phyloP scores from a whole-genome alignment of 1,140 invertebrate genomes.

The Drosophila sturtevanti region DNA sequence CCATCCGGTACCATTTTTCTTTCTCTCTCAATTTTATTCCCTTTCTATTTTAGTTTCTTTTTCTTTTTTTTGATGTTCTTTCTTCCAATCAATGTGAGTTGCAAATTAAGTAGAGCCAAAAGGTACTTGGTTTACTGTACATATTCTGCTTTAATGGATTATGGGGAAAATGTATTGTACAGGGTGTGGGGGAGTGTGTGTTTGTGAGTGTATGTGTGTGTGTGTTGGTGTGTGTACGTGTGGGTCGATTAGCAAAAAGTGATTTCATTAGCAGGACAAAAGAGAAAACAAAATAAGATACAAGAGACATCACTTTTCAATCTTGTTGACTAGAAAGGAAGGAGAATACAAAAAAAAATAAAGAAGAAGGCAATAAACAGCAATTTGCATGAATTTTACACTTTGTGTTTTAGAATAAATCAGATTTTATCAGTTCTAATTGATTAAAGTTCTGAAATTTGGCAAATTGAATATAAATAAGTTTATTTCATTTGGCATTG shows the following conservation, averaged over 20 bases:
- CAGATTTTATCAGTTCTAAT: neutral
- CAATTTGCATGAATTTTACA: neutral
- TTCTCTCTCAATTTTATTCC: neutral
- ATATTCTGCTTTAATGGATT: neutral
- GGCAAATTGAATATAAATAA: neutral
- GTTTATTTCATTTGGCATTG: slow-evolving; percentile 2
- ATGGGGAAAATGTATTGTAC: neutral
- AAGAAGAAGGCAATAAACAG: too few relatives aligned
- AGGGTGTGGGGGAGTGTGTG: too few relatives aligned
- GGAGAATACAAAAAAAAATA: neutral
- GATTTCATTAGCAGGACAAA: slow-evolving; percentile 9
- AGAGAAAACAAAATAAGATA: neutral
- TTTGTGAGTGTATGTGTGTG: neutral
- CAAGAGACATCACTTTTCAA: slow-evolving; percentile 1
- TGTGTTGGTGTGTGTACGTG: too few relatives aligned
- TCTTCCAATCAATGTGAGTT: slow-evolving; percentile 7
- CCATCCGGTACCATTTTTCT: neutral
- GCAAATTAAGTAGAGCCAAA: slow-evolving; percentile 1
- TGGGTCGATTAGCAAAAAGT: slow-evolving; percentile 5
- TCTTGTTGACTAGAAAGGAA: neutral
- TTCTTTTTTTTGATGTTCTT: neutral
- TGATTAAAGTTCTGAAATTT: neutral
- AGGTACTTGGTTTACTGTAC: neutral
- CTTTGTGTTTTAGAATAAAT: neutral
- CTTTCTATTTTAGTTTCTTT: neutral